These are phyloP conservation scores for Neodiprion pinetum DNA, from an alignment of 1,140 invertebrate species.

Conservation along the genomic window DNA sequence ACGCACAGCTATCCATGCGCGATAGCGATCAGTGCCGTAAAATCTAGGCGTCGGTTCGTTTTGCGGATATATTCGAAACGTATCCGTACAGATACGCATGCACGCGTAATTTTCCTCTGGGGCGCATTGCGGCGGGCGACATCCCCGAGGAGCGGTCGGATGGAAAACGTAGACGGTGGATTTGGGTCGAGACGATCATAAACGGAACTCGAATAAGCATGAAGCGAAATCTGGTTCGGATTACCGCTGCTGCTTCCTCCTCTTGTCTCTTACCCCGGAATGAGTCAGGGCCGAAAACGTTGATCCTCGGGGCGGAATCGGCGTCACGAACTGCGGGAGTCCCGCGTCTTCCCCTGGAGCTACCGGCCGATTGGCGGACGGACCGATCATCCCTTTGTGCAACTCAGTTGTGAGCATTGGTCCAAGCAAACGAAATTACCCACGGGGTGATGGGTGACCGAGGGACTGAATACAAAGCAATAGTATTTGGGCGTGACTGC, in stretches of 20 bases:
- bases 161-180: neutral
- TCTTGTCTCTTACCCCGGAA: neutral
- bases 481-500: slow-evolving; percentile 56
- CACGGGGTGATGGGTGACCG: slow-evolving; percentile 27
- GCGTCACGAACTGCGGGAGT: slow-evolving; percentile 40
- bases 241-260: neutral
- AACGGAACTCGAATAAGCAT: slow-evolving; percentile 11
- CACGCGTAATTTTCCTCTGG: neutral
- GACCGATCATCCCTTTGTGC: slow-evolving; percentile 52
- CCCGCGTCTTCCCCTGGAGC: slow-evolving; percentile 37
- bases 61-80: too few species aligned
- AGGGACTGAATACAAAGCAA: slow-evolving; percentile 50
- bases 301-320: slow-evolving; percentile 51
- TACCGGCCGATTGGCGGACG: slow-evolving; percentile 48
- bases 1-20: too few species aligned
- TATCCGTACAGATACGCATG: neutral
- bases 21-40: too few species aligned
- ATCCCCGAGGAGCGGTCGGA: neutral
- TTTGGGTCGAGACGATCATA: neutral
- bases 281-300: slow-evolving; percentile 36
- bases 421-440: slow-evolving; percentile 55
- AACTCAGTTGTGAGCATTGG: slow-evolving; percentile 48
- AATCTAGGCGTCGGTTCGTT: too few species aligned
- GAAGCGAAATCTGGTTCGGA: slow-evolving; percentile 8
- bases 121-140: neutral